Base-by-base conservation (phyloP, 1,140 invertebrate species). In the Atta texana region DNA sequence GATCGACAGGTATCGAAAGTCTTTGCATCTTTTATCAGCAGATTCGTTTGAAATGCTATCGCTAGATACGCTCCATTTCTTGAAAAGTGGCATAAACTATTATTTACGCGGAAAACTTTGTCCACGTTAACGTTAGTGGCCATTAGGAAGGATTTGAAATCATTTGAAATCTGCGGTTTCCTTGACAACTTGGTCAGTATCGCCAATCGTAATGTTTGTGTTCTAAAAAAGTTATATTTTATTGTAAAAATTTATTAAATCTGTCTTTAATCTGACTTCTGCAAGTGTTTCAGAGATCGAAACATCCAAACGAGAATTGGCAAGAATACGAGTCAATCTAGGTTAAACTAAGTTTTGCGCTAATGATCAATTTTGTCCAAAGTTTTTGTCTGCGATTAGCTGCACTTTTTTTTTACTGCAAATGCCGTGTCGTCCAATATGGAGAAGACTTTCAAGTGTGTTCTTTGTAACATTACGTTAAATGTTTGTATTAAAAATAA, bases 31-130 rank as follows among this genome's bases (percentile, higher is more conserved):
- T 93, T 94, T 53, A 95, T 88, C 12, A 91, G 85, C 71, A 95
- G 88, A 85, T 93, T 94, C 31, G 88, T 59, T 74, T 95, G 92
- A 92, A 92, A 92, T 12, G 93, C 94, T 57, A 92, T 51, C 0
- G 94, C 94, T 10, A 95, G 89, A 76, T 92, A 94, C 84, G 88
- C 92, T 21, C 94, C 94, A 80, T 94, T 92, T 4, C 44, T 69
- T 1, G 95, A 95, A 92, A 95, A 95, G 82, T 88, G 81, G 44
- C 94, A 95, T 1, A 95, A 86, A 80, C 94, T 91, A 90, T 95
- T 94, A 80, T 93, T 95, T 68, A 93, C 84, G 18, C 94, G 89
- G 34, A 86, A 74, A 55, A 88, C 4, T 18, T 82, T 57, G 0
- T 63, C 69, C 21, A 88, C 66, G n/a, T 28, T 53, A 59, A 24